phyloP scores from a whole-genome alignment of 2,888 invertebrate species.

The Tricholauxania praeusta region DNA sequence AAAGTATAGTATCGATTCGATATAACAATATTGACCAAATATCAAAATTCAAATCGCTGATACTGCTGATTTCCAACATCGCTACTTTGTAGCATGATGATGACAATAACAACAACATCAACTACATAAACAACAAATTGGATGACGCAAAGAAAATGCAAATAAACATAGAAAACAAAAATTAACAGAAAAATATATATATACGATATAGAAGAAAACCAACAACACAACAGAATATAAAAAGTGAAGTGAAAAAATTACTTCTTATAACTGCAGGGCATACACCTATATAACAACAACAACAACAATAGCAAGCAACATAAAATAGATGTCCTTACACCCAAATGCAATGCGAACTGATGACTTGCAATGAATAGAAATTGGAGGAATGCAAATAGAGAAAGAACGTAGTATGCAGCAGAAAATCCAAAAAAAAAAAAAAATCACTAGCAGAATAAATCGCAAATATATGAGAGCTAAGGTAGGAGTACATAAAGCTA shows the following conservation, averaged over 20 bases:
- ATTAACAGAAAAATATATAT: conserved; percentile 54
- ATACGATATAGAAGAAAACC: not conserved
- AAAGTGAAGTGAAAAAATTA: conserved; percentile 14
- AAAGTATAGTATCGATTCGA: too few relatives aligned
- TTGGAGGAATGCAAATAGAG: conserved; percentile 45
- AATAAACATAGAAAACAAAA: conserved; percentile 62
- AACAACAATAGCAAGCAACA: conserved; percentile 7
- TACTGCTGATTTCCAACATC: too few relatives aligned
- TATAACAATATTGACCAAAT: too few relatives aligned
- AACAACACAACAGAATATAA: conserved; percentile 27
- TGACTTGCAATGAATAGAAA: conserved; percentile 54
- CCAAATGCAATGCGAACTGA: conserved; percentile 44
- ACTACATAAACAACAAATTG: conserved; percentile 53
- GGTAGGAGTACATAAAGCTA: conserved; percentile 6
- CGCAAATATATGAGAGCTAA: conserved; percentile 8
- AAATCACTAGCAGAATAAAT: not conserved
- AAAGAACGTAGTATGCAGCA: conserved; percentile 13
- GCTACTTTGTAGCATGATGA: conserved; percentile 16
- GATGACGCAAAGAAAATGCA: conserved; percentile 58
- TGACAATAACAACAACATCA: conserved; percentile 29
- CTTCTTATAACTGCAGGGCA: conserved; percentile 42
- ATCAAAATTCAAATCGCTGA: too few relatives aligned
- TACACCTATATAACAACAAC: conserved; percentile 34
- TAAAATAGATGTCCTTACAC: conserved; percentile 30
- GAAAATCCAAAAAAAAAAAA: not conserved